These are phyloP conservation scores for Drosophila varians DNA, from an alignment of 1,140 invertebrate genomes.

Conservation along the genomic window DNA sequence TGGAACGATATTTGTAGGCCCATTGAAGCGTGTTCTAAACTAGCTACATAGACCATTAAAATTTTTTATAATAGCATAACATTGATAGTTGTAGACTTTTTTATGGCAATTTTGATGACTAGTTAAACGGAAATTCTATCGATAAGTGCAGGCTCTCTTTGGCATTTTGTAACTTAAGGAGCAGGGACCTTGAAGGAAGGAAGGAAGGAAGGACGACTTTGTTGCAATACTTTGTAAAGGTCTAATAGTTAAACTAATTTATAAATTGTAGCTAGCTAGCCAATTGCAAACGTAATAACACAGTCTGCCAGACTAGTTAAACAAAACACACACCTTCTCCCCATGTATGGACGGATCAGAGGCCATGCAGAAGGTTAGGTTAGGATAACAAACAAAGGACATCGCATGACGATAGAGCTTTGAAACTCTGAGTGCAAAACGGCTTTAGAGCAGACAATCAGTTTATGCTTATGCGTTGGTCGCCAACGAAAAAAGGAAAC, in stretches of 20 bases:
- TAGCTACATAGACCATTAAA: constrained; percentile 22
- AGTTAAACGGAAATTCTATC: constrained; percentile 58
- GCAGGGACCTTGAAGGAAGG: constrained; percentile 70
- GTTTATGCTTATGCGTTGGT: constrained; percentile 31
- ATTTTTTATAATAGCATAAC: constrained; percentile 23
- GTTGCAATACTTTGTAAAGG: constrained; percentile 77
- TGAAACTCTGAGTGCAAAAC: constrained; percentile 62
- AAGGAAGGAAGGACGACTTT: constrained; percentile 54
- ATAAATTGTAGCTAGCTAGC: constrained; percentile 74
- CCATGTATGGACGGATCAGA: not conserved
- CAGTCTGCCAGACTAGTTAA: constrained; percentile 11
- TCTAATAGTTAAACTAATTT: constrained; percentile 68
- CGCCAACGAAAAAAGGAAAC: constrained; percentile 12
- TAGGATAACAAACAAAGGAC: constrained; percentile 25
- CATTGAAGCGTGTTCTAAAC: constrained; percentile 22
- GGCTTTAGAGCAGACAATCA: constrained; percentile 69
- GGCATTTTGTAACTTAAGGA: constrained; percentile 71
- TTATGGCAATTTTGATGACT: constrained; percentile 66
- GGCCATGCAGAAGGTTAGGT: not conserved
- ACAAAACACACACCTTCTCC: not conserved
- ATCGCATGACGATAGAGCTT: constrained; percentile 43
- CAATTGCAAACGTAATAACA: constrained; percentile 54
- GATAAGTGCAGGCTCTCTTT: constrained; percentile 58
- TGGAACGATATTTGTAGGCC: constrained; percentile 58
- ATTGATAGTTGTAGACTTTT: constrained; percentile 67